Conservation (phyloP, 2,113 vertebrate genomes). For the Menidia beryllina region DNA sequence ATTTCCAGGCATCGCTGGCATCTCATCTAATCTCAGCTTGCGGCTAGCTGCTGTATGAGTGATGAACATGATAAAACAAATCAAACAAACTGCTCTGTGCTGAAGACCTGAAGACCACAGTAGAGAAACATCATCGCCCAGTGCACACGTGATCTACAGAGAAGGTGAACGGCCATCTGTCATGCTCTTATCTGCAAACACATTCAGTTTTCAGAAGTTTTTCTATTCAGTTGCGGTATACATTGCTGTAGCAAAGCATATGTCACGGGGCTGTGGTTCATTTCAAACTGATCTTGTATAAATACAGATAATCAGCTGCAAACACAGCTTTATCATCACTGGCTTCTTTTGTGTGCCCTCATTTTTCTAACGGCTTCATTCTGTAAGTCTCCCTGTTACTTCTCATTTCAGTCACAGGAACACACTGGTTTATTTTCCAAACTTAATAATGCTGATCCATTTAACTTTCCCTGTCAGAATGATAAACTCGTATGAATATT, state of each 20-base stretch:
- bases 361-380: slow-evolving; percentile 20
- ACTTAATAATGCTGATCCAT: slow-evolving; percentile 11
- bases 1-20: slow-evolving; percentile 33
- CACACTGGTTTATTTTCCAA: slow-evolving; percentile 4
- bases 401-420: slow-evolving; percentile 9
- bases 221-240: slow-evolving; percentile 12
- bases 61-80: slow-evolving; percentile 47
- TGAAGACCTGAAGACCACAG: slow-evolving; percentile 24
- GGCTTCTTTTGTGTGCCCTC: slow-evolving; percentile 7
- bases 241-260: slow-evolving; percentile 34
- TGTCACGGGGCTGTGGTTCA: slow-evolving; percentile 38
- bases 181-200: slow-evolving; percentile 53
- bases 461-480: not conserved
- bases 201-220: slow-evolving; percentile 34
- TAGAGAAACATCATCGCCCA: slow-evolving; percentile 20
- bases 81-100: slow-evolving; percentile 16
- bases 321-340: slow-evolving; percentile 35
- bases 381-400: slow-evolving; percentile 31
- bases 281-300: slow-evolving; percentile 25
- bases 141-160: slow-evolving; percentile 10
- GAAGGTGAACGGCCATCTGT: not conserved
- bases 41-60: slow-evolving; percentile 37
- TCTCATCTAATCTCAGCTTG: slow-evolving; percentile 53
- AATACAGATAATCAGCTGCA: slow-evolving; percentile 41
- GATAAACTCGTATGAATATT: slow-evolving; percentile 18